A percentile compares a stretch with the other conserved stretches of the same genome.
phyloP scores from a whole-genome alignment of 2,888 invertebrate species.

The Mesoligia furuncula region DNA sequence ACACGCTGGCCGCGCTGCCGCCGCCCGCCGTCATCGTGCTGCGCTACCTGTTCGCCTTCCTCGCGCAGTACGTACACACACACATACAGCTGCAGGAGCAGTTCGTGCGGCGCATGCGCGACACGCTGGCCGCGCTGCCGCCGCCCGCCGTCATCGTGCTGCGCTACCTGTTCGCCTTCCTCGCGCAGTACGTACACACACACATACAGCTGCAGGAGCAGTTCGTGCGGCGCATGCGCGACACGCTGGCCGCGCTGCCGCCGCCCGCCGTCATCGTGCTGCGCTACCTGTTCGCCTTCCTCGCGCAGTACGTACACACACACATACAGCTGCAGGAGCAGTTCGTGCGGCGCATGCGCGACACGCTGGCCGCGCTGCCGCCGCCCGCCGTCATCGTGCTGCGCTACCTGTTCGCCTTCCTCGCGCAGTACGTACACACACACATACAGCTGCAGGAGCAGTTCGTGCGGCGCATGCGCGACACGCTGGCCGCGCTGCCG shows the following conservation, averaged over 20 bases:
- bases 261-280: slow-evolving; percentile 96
- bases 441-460: no score
- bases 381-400: no score
- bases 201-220: slow-evolving; percentile 75
- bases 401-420: no score
- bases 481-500: no score
- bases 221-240: slow-evolving; percentile 87
- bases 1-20: slow-evolving; percentile 93
- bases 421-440: no score
- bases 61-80: slow-evolving; percentile 93
- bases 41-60: slow-evolving; percentile 98
- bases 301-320: slow-evolving; percentile 93
- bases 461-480: no score
- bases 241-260: slow-evolving; percentile 95
- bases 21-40: slow-evolving; percentile 94
- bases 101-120: slow-evolving; percentile 82
- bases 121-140: slow-evolving; percentile 93
- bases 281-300: slow-evolving; percentile 98
- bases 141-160: slow-evolving; percentile 94
- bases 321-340: slow-evolving; percentile 32
- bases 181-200: slow-evolving; percentile 93
- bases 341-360: no score
- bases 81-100: slow-evolving; percentile 91
- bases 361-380: no score
- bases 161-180: slow-evolving; percentile 98